Conservation (phyloP, 1,140 invertebrate genomes). For the Cydia amplana region DNA sequence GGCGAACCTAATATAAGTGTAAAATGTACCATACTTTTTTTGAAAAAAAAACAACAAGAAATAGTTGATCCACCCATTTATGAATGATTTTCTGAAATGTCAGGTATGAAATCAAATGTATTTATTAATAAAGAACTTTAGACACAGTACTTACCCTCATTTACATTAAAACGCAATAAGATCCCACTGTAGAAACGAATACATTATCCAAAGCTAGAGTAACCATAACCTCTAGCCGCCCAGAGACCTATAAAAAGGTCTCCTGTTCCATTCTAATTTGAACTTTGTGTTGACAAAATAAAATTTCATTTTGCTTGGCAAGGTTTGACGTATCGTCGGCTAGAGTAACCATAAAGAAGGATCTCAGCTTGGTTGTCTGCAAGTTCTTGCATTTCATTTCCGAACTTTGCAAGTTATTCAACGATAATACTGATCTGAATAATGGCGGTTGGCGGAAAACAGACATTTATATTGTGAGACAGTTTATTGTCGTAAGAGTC, state of each 20-base stretch:
- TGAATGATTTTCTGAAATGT: no score
- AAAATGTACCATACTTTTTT: no score
- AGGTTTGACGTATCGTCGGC: no score
- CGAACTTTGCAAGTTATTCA: constrained; percentile 7
- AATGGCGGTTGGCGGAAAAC: constrained; percentile 12
- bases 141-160: background rate
- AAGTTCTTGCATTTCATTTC: constrained; percentile 7
- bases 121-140: background rate
- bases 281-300: no score
- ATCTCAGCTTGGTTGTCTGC: background rate
- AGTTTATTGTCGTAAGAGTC: background rate
- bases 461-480: constrained; percentile 1
- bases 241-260: no score
- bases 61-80: no score
- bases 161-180: constrained; percentile 2
- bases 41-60: no score
- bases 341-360: constrained; percentile 7
- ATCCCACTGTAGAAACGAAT: background rate
- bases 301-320: no score
- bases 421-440: background rate
- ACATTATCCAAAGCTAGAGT: constrained; percentile 2
- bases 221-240: no score
- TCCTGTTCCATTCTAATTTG: no score
- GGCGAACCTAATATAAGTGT: no score
- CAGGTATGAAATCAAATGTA: background rate